Conservation (phyloP, 1,140 invertebrate genomes). For the Formica selysi region DNA sequence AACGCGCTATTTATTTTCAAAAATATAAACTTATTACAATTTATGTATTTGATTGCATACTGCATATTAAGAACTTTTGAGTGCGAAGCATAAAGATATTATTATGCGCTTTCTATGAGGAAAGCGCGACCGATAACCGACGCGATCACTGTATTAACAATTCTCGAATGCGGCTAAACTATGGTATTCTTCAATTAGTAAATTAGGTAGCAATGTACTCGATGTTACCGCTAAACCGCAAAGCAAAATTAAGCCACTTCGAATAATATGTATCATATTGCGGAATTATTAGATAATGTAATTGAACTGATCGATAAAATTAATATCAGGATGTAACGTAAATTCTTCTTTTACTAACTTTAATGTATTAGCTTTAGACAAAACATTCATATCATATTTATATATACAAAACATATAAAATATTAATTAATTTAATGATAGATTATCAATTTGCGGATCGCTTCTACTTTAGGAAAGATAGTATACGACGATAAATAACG, state of each 20-base stretch:
- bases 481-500: neutral
- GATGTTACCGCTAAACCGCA: conserved; percentile 62
- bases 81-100: conserved; percentile 17
- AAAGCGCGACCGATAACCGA: conserved; percentile 11
- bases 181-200: conserved; percentile 61
- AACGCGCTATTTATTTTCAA: neutral
- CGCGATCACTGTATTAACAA: neutral
- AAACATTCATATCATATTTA: neutral
- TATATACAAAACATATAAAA: neutral
- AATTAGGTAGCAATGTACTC: conserved; percentile 70
- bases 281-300: conserved; percentile 60
- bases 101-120: neutral
- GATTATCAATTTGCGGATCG: neutral
- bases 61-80: neutral
- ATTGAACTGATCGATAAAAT: conserved; percentile 59
- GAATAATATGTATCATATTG: conserved; percentile 64
- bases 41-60: neutral
- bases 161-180: conserved; percentile 45
- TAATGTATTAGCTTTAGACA: neutral
- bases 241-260: conserved; percentile 70
- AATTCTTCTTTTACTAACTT: conserved; percentile 46
- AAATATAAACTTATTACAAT: neutral
- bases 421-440: neutral
- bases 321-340: conserved; percentile 30
- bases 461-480: neutral